phyloP scores from a whole-genome alignment of 2,797 vertebrate species.

The Tiaroga cobitis region DNA sequence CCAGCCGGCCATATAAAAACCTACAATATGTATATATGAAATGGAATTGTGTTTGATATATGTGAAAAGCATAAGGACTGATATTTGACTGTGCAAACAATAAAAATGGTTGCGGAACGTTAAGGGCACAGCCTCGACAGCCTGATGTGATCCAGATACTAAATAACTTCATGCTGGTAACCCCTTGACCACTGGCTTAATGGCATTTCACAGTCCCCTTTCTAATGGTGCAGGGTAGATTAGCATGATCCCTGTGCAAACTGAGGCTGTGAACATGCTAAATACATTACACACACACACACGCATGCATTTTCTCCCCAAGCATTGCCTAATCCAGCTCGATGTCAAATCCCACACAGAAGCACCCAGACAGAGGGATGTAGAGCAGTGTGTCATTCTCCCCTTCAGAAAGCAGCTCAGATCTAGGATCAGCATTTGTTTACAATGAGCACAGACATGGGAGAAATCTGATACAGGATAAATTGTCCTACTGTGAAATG shows the following conservation, averaged over 20 bases:
- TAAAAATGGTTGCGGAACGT: not conserved
- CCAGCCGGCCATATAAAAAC: constrained; percentile 7
- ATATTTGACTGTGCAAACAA: constrained; percentile 18
- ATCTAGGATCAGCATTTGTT: constrained; percentile 37
- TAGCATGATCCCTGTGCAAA: constrained; percentile 52
- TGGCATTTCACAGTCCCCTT: constrained; percentile 28
- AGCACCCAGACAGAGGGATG: constrained; percentile 17
- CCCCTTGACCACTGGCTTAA: constrained; percentile 45
- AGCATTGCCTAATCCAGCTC: constrained; percentile 37
- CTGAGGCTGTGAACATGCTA: constrained; percentile 34
- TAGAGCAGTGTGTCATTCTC: constrained; percentile 35
- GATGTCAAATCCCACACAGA: constrained; percentile 40
- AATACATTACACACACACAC: constrained; percentile 15
- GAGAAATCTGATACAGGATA: constrained; percentile 23
- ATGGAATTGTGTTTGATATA: constrained; percentile 14
- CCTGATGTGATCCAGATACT: constrained; percentile 42
- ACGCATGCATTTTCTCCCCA: constrained; percentile 7
- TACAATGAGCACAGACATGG: not conserved
- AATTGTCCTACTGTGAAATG: constrained; percentile 14
- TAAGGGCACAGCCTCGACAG: not conserved
- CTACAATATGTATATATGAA: constrained; percentile 38
- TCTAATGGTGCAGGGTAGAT: constrained; percentile 25
- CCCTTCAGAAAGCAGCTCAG: constrained; percentile 21
- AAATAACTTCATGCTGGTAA: constrained; percentile 38
- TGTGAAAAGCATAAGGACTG: not conserved